Conservation (phyloP, 2,113 vertebrate species). For the Carollia perspicillata region DNA sequence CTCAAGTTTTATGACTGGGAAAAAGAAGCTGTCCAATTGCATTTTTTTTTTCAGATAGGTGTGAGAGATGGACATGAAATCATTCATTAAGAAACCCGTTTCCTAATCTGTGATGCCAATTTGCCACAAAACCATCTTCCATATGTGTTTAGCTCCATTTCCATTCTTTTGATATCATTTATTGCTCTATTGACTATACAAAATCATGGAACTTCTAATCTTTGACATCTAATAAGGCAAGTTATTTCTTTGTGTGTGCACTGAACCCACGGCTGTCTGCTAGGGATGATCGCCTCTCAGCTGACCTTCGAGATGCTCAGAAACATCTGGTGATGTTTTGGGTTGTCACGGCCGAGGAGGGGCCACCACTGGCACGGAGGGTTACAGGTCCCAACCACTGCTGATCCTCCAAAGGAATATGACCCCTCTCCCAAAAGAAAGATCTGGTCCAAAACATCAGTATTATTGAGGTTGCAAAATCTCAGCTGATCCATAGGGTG, state of each 20-base stretch:
- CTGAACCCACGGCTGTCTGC: not conserved
- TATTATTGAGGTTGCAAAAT: not conserved
- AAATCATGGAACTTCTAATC: not conserved
- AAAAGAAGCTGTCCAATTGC: not conserved
- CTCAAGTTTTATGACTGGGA: not conserved
- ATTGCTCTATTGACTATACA: not conserved
- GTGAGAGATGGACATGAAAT: not conserved
- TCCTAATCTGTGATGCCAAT: not conserved
- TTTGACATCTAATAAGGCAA: not conserved
- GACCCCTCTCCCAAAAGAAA: not conserved
- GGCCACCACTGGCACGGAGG: accelerated
- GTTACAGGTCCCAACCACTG: not conserved
- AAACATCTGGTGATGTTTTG: not conserved
- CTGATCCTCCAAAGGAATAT: not conserved
- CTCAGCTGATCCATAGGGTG: not conserved
- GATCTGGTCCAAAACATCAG: not conserved
- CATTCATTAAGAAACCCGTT: not conserved
- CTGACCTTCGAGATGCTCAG: not conserved
- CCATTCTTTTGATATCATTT: not conserved
- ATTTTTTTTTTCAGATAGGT: not conserved
- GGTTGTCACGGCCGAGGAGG: not conserved
- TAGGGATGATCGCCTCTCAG: not conserved
- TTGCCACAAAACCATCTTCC: not conserved
- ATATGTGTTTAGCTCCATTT: not conserved
- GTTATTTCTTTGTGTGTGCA: not conserved